phyloP scores from a whole-genome alignment of 2,888 invertebrate species.

The Endotricha flammealis region DNA sequence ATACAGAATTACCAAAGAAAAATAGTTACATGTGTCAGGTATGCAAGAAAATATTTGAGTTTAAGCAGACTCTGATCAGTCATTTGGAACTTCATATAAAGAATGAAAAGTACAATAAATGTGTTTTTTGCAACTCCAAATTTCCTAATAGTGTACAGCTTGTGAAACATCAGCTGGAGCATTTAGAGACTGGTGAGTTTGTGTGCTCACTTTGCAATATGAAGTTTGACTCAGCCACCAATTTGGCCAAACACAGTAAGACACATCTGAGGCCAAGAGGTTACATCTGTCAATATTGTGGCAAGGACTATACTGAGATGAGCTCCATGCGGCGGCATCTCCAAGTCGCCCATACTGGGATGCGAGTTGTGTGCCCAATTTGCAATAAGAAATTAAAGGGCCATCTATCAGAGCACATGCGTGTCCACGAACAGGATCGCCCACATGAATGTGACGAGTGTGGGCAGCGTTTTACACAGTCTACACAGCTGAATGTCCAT shows the following conservation, averaged over 20 bases:
- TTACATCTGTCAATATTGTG: conserved; percentile 88
- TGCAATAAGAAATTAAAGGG: conserved; percentile 90
- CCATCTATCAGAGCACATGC: conserved; percentile 89
- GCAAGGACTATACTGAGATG: conserved; percentile 85
- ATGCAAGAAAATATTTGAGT: conserved; percentile 86
- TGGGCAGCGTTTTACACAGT: conserved; percentile 88
- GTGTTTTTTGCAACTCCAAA: conserved; percentile 78
- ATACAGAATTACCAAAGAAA: conserved; percentile 50
- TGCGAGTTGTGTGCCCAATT: conserved; percentile 87
- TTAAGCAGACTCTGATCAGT: conserved; percentile 85
- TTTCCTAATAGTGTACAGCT: conserved; percentile 45
- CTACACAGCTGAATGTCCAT: conserved; percentile 90
- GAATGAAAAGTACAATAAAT: conserved; percentile 74
- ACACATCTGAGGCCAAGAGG: conserved; percentile 86
- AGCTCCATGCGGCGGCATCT: conserved; percentile 87
- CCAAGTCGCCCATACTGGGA: conserved; percentile 85
- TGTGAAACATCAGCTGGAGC: conserved; percentile 85
- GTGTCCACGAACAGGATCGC: conserved; percentile 86
- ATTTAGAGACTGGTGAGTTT: conserved; percentile 85
- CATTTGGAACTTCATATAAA: conserved; percentile 85
- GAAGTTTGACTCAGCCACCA: conserved; percentile 82
- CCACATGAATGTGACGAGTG: conserved; percentile 89
- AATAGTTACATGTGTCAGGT: conserved; percentile 82
- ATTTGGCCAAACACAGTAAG: conserved; percentile 80
- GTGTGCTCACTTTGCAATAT: conserved; percentile 84